Evolutionary conservation across 2,888 invertebrate species (phyloP).

Genomic region (Caenorhabditis sp.): DNA sequence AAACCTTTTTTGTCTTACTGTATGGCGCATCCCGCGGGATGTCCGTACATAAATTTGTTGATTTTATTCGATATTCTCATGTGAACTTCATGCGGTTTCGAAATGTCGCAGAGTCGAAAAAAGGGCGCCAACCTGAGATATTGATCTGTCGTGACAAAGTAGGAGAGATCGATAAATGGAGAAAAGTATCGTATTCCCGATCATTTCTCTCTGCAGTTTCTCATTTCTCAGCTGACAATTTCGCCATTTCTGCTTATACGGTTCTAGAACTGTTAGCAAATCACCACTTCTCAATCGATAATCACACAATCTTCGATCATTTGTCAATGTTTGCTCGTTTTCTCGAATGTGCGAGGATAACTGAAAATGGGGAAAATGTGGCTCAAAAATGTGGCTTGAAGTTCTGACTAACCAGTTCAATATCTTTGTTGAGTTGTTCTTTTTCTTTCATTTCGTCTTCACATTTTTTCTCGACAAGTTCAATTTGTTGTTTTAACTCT

Average conservation of each 20-base stretch:
- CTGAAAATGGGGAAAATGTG: conserved; percentile 21
- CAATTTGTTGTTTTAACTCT: conserved; percentile 23
- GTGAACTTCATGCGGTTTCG: too few species aligned
- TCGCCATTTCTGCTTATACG: conserved; percentile 17
- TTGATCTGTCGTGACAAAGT: conserved; percentile 18
- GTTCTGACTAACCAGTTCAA: conserved; percentile 28
- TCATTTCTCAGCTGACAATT: conserved; percentile 15
- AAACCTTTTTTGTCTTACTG: too few species aligned
- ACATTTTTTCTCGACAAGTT: conserved; percentile 12
- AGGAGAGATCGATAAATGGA: conserved; percentile 20
- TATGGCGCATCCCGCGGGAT: too few species aligned
- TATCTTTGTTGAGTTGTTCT: conserved; percentile 21
- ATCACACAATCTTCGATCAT: conserved; percentile 37
- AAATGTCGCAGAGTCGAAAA: too few species aligned
- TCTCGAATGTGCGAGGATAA: conserved; percentile 25
- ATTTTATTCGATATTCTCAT: too few species aligned
- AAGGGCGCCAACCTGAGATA: conserved; percentile 16
- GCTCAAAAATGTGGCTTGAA: too few species aligned
- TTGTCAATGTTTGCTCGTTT: conserved; percentile 32
- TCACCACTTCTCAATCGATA: conserved; percentile 38
- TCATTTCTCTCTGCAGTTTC: conserved; percentile 21
- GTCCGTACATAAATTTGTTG: too few species aligned
- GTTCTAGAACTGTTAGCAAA: conserved; percentile 20
- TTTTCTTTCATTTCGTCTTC: conserved; percentile 16
- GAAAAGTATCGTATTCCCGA: conserved; percentile 33